Evolutionary conservation across 2,797 vertebrate species (phyloP).

Genomic region (Tauraco hartlaubi): DNA sequence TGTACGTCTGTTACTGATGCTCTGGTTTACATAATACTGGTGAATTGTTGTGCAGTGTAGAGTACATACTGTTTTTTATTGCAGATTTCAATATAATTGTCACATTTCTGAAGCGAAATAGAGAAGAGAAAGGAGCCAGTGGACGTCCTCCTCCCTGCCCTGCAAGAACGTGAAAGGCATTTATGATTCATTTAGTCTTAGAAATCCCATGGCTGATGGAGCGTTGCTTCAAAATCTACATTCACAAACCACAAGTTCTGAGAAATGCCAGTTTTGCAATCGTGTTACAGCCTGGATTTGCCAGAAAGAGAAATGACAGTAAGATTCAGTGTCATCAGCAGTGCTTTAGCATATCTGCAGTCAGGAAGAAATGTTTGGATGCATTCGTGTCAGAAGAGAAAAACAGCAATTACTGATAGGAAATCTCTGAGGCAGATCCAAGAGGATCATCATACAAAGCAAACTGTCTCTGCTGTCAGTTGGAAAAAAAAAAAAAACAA

Average conservation of each 20-base stretch:
- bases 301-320: slow-evolving; percentile 1
- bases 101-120: neutral
- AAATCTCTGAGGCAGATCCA: neutral
- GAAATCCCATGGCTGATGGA: neutral
- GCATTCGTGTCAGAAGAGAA: neutral
- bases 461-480: neutral
- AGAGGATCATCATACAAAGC: neutral
- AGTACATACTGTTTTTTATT: neutral
- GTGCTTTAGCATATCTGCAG: neutral
- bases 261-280: neutral
- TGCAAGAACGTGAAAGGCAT: neutral
- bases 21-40: neutral
- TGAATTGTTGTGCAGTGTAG: neutral
- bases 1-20: neutral
- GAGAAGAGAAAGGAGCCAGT: neutral
- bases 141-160: neutral
- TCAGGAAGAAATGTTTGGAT: neutral
- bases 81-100: neutral
- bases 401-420: neutral
- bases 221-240: neutral
- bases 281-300: neutral
- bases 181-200: neutral
- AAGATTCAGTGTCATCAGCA: neutral
- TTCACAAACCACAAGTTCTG: neutral
- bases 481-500: neutral